Base-by-base conservation (phyloP, 2,797 vertebrate genomes). In the Brotula barbata region DNA sequence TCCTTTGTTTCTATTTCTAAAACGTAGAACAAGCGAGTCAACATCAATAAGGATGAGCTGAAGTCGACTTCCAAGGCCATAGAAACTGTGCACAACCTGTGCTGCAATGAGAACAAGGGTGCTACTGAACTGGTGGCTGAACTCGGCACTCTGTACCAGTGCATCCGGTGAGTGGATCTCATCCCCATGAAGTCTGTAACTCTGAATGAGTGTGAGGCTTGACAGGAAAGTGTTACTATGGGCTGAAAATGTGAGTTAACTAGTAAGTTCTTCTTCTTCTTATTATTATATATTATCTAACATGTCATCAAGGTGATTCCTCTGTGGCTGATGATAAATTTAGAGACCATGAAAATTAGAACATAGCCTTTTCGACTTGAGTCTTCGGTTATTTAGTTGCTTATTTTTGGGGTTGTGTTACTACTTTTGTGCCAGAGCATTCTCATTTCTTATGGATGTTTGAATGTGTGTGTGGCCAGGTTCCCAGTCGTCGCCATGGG, bases 401-500 rank as follows among this genome's bases (percentile, higher is more conserved):
- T n/a, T n/a, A n/a, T n/a, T n/a, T n/a, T n/a, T n/a, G n/a, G n/a
- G n/a, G n/a, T n/a, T n/a, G n/a, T n/a, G n/a, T n/a, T n/a, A n/a
- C n/a, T n/a, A n/a, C n/a, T n/a, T n/a, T n/a, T n/a, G n/a, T n/a
- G n/a, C n/a, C n/a, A n/a, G n/a, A n/a, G n/a, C n/a, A n/a, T n/a
- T n/a, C n/a, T n/a, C n/a, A n/a, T n/a, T n/a, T n/a, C n/a, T 36
- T 36, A 36, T 10, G 8, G 13, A 3, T 6, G 12, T 31, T 1
- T 34, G 34, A n/a, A n/a, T 71, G 25, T 63, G 10, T 23, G 10
- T 43, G 15, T 53, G 3, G 64, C 48, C 69, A 99, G 97, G 83
- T 99, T 98, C 79, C 97, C 97, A 1, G 97, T 99, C 12, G 97
- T 99, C 33, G 96, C 97, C 0, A 98, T 99, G 96, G 97, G 97